Conservation (phyloP, 2,888 invertebrate species). For the Zaprionus lineosus region DNA sequence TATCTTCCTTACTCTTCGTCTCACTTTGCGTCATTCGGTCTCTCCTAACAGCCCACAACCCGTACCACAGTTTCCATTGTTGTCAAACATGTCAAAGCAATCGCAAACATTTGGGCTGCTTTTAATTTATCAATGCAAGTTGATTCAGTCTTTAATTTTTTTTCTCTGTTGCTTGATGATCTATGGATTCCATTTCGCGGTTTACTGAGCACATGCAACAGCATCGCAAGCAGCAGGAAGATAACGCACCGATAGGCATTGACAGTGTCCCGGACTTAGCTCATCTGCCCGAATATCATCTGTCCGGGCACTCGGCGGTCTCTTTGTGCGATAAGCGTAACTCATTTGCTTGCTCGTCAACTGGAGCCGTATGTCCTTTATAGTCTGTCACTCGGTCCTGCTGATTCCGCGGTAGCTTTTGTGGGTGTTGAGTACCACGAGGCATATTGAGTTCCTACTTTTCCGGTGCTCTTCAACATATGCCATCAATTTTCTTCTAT, state of each 20-base stretch:
- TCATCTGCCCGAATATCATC: constrained; percentile 32
- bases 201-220: constrained; percentile 66
- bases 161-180: constrained; percentile 49
- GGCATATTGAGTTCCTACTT: constrained; percentile 20
- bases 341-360: constrained; percentile 35
- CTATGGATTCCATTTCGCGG: constrained; percentile 76
- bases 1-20: no score
- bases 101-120: constrained; percentile 74
- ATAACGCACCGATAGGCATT: constrained; percentile 62
- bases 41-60: background rate
- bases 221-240: constrained; percentile 27
- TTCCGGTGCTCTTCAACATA: constrained; percentile 43
- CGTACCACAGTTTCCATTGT: constrained; percentile 54
- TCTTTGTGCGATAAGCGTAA: constrained; percentile 50
- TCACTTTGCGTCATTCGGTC: no score
- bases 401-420: constrained; percentile 41
- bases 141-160: constrained; percentile 43
- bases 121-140: constrained; percentile 75
- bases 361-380: constrained; percentile 19
- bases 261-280: constrained; percentile 36
- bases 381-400: constrained; percentile 1
- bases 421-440: constrained; percentile 25
- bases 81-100: constrained; percentile 80
- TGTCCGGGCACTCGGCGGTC: constrained; percentile 17
- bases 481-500: constrained; percentile 29